Evolutionary conservation across 53 echinoderm and acorn worm genomes (phyloP).

Genomic region (Holothuria leucospilota): DNA sequence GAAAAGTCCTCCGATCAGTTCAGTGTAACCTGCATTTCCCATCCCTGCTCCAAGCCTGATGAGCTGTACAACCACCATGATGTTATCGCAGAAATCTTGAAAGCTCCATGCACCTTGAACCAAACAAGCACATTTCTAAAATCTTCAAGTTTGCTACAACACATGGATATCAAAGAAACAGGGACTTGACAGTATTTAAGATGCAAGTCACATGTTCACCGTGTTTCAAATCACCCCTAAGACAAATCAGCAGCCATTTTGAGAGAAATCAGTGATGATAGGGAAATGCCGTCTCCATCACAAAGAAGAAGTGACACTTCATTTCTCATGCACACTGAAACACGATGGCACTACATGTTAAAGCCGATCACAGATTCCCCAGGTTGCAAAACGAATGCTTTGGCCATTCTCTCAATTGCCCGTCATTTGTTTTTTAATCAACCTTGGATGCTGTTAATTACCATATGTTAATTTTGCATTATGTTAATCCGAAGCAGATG

Average conservation of each 20-base stretch:
- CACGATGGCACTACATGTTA: neutral
- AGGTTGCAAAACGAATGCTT: neutral
- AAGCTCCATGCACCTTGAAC: neutral
- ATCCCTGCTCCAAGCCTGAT: neutral
- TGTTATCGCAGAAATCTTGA: neutral
- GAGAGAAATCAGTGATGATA: neutral
- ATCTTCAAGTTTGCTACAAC: neutral
- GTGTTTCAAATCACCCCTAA: neutral
- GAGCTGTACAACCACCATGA: neutral
- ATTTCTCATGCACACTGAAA: neutral
- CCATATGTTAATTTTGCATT: slow-evolving; percentile 1
- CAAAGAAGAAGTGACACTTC: neutral
- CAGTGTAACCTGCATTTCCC: neutral
- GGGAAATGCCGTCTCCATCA: neutral
- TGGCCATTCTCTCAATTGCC: neutral
- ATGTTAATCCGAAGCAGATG: neutral
- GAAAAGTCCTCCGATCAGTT: neutral
- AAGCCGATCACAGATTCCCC: neutral
- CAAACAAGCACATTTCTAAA: neutral
- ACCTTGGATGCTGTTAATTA: neutral
- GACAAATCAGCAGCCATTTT: slow-evolving; percentile 10
- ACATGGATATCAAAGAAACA: neutral
- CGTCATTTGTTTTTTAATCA: neutral
- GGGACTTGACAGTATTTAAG: neutral
- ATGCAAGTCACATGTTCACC: neutral